These are phyloP conservation scores for Volucella inflata DNA, from an alignment of 2,888 invertebrate species.

Conservation along the genomic window DNA sequence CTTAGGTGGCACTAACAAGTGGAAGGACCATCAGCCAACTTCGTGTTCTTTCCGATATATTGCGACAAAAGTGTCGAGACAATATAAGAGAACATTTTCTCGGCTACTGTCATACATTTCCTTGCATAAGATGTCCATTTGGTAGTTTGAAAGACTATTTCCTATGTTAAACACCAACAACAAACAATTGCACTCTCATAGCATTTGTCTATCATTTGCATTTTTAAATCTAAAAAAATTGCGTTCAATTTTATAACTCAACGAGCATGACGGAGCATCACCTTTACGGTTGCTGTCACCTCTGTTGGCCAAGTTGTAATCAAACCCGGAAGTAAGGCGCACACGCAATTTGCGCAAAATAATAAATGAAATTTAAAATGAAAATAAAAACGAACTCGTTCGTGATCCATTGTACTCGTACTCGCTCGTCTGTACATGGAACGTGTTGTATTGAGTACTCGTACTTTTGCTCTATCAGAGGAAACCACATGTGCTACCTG, in stretches of 20 bases:
- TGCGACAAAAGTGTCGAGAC: no score
- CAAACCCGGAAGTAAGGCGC: constrained; percentile 65
- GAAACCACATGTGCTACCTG: constrained; percentile 53
- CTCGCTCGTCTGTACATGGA: neutral
- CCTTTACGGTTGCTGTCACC: neutral
- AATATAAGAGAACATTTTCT: no score
- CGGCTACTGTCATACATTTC: no score
- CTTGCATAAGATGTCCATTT: no score
- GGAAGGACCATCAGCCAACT: no score
- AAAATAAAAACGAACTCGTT: constrained; percentile 58
- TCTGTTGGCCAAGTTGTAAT: constrained; percentile 51
- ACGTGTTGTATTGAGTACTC: constrained; percentile 12
- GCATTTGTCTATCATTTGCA: constrained; percentile 62
- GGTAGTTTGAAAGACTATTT: no score
- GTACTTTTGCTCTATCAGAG: constrained; percentile 4
- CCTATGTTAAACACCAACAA: no score
- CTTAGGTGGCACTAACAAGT: no score
- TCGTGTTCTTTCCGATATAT: no score
- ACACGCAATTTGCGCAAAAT: constrained; percentile 71
- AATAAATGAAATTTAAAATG: constrained; percentile 34
- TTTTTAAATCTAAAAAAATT: constrained; percentile 34
- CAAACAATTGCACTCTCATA: constrained; percentile 61
- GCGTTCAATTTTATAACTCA: constrained; percentile 13
- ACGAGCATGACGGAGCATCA: neutral
- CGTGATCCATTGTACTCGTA: constrained; percentile 44